phyloP scores from a whole-genome alignment of 2,113 vertebrate genomes.

The Lophochroa leadbeateri region DNA sequence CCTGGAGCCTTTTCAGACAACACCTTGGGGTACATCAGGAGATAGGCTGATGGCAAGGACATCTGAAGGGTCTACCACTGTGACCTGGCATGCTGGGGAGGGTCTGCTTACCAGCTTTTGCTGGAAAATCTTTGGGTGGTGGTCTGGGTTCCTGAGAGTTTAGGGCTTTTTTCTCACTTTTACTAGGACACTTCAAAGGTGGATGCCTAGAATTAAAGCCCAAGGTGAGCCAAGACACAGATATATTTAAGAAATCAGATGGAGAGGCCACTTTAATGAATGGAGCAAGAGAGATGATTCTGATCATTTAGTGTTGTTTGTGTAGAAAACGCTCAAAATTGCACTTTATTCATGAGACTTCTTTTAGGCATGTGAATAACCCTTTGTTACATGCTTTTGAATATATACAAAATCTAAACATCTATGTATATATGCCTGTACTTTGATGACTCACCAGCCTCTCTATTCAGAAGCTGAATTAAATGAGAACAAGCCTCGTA shows the following conservation, averaged over 20 bases:
- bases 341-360: background rate
- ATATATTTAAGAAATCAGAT: background rate
- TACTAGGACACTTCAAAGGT: background rate
- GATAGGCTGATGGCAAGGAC: background rate
- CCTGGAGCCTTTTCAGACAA: background rate
- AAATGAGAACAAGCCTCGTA: background rate
- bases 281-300: background rate
- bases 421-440: background rate
- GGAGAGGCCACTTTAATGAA: background rate
- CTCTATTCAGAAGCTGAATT: background rate
- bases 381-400: background rate
- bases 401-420: background rate
- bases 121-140: background rate
- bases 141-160: background rate
- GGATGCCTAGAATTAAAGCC: background rate
- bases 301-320: background rate
- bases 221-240: background rate
- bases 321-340: background rate
- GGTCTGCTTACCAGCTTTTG: background rate
- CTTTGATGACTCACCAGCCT: background rate
- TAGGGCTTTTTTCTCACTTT: background rate
- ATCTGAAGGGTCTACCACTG: background rate
- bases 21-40: background rate
- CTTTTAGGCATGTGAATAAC: background rate
- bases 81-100: background rate